Conservation (phyloP, 2,888 invertebrate genomes). For the Stenodema calcarata region DNA sequence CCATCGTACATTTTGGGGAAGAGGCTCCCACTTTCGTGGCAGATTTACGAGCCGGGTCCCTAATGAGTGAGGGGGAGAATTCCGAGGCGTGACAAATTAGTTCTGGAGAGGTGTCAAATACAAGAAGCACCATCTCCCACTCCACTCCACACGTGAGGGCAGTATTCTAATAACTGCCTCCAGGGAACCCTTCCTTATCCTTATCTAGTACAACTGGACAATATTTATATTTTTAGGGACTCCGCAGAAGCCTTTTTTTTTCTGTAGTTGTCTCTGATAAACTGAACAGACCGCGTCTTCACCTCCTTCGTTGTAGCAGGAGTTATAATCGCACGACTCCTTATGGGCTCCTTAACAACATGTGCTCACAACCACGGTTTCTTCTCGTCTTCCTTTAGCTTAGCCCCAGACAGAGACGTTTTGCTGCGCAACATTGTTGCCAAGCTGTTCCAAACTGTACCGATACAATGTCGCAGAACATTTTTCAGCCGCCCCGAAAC, state of each 20-base stretch:
- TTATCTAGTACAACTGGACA: constrained; percentile 25
- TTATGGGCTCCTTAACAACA: neutral
- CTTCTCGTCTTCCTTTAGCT: too few relatives aligned
- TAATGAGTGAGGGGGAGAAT: constrained; percentile 8
- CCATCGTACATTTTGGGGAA: neutral
- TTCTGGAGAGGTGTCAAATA: constrained; percentile 26
- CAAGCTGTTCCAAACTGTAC: too few relatives aligned
- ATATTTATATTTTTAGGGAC: constrained; percentile 19
- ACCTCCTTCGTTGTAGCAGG: neutral
- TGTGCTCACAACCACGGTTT: neutral
- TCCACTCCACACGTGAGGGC: neutral
- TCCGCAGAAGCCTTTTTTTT: neutral
- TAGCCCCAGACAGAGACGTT: too few relatives aligned
- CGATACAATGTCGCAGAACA: too few relatives aligned
- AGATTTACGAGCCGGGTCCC: constrained; percentile 24
- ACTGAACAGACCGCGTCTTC: neutral
- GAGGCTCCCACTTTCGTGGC: constrained; percentile 9
- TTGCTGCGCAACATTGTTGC: too few relatives aligned
- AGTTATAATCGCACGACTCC: neutral
- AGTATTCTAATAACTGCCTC: neutral
- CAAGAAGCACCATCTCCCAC: neutral
- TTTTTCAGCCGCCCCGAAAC: too few relatives aligned
- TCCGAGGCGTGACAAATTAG: constrained; percentile 19
- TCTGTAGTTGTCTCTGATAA: neutral
- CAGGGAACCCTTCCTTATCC: neutral